Evolutionary conservation across 1,140 invertebrate genomes (phyloP).

Genomic region (Diorhabda sublineata): DNA sequence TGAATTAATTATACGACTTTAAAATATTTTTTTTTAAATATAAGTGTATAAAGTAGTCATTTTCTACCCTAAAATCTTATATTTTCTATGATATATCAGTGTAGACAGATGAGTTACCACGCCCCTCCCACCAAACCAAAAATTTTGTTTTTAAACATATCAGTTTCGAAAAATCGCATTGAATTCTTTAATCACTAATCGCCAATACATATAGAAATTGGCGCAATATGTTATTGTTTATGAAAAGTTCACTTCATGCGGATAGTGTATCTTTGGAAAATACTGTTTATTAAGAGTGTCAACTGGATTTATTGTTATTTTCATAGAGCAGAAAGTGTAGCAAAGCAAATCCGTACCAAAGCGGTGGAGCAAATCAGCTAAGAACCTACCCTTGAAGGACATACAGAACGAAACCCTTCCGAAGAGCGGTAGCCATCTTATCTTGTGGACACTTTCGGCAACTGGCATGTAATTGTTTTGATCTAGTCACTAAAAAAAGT

Average conservation of each 20-base stretch:
- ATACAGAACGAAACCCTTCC: conserved; percentile 16
- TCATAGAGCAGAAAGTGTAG: neutral
- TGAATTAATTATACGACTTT: no score
- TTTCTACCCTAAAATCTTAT: neutral
- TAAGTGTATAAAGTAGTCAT: no score
- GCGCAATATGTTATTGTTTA: neutral
- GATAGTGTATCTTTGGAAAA: neutral
- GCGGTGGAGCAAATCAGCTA: conserved; percentile 8
- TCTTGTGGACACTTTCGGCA: conserved; percentile 12
- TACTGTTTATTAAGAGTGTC: neutral
- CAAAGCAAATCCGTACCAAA: conserved; percentile 5
- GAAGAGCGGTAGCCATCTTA: conserved; percentile 19
- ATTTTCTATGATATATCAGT: neutral
- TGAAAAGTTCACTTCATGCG: neutral
- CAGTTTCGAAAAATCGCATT: no score
- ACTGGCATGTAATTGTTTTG: conserved; percentile 7
- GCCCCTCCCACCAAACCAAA: neutral
- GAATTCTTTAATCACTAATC: no score
- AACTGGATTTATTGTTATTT: neutral
- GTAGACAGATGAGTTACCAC: neutral
- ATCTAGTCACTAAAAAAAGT: conserved; percentile 20
- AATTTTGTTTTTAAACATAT: no score
- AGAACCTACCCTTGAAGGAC: conserved; percentile 15
- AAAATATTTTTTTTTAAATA: no score
- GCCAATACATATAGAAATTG: no score